Base-by-base conservation (phyloP, 2,888 invertebrate genomes). In the Synanthedon vespiformis region DNA sequence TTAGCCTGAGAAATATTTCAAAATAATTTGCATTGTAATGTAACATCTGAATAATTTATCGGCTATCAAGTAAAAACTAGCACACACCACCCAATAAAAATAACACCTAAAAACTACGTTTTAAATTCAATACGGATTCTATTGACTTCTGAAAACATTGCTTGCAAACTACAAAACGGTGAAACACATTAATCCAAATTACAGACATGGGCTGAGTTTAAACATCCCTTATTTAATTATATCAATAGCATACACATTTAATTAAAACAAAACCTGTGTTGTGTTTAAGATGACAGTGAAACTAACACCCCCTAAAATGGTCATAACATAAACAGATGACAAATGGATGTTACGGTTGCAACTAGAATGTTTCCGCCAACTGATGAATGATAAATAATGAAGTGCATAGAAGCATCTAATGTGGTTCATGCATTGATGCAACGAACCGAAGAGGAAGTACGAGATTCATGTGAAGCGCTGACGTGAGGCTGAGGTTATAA, bases 391-490 rank as follows among this genome's bases (percentile, higher is more conserved):
- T 76, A 74, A 72, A 68, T 67, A 73, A 74, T 65, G 60, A 66
- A 82, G 85, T 84, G 85, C 79, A 68, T 67, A 51, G 62, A 86
- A 86, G 86, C 86, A 68, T 80, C 85, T 86, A 87, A 72, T 70
- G 82, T 85, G 86, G 86, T 78, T 71, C 86, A 86, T 87, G 86
- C 86, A 80, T 79, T 66, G 70, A 74, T 79, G 85, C 85, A 81
- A 87, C 86, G 86, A 86, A 87, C 86, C 86, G 76, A 79, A 68
- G 66, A 72, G 70, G 75, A 70, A 74, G 80, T 68, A 74, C 77
- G 72, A 77, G 68, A 75, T 77, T 83, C 77, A 79, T 79, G 77
- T 80, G 80, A 64, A 74, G 73, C 78, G 76, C 78, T 74, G 82
- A 69, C 81, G 75, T 74, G 65, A 72, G 71, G 65, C 68, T 59